Evolutionary conservation across 2,888 invertebrate genomes (phyloP), one percentile per base, ranked within the genome.

Genomic region (Busseola fusca): DNA sequence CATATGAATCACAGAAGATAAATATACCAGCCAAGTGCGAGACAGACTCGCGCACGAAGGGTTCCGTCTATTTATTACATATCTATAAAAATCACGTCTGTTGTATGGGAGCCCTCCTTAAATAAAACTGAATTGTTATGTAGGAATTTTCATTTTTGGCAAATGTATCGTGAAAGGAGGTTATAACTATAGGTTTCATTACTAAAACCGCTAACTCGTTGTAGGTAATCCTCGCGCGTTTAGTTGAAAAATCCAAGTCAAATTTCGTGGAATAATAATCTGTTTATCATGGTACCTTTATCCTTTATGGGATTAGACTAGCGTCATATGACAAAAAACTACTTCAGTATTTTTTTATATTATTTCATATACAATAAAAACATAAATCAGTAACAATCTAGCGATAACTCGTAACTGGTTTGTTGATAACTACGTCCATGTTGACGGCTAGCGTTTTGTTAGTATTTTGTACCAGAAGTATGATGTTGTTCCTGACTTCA

Each of bases 401-500:
- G 37, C 76, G 64, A 76, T 69, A 78, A 59, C 66, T 62, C 48
- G 48, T 48, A 66, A 72, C 71, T 45, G 62, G 18, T 59, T 64
- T 25, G 45, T 68, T 66, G 48, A 52, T 72, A 72, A 48, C 54
- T 52, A 64, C 42, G 25, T 5, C 21, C 68, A 84, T 84, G 84
- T 74, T 81, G n/a, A 57, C 62, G 42, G 42, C 56, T 67, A 40
- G 16, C 5, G 18, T 79, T 34, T 27, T 81, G n/a, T 73, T 86
- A 25, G 18, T 86, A 42, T 67, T 83, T 64, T 80, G 50, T 64
- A 25, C 69, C 4, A 73, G 68, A 65, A 62, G 40, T 54, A 75
- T 67, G 25, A 25, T 73, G 3, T 62, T 74, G 21, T 95, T 88
- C 76, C 88, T 90, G 76, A 91, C 91, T 4, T 94, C 95, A 0